Evolutionary conservation across 2,888 invertebrate species (phyloP).

Genomic region (Branchipolynoe longqiensis): DNA sequence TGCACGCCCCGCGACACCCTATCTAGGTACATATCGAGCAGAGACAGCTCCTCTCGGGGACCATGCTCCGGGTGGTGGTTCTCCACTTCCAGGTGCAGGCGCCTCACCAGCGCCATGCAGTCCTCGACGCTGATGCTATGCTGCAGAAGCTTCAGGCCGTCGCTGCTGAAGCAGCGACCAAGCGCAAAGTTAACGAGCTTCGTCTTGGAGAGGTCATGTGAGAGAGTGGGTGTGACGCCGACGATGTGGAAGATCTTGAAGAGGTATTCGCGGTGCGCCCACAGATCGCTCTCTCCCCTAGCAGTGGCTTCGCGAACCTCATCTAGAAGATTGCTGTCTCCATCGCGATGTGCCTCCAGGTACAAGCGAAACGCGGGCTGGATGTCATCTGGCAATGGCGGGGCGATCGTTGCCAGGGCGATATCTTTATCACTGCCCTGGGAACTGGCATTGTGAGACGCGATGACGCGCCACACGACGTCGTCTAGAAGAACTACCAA

Average conservation of each 20-base stretch:
- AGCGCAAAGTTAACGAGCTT: constrained; percentile 16
- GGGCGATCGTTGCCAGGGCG: not conserved
- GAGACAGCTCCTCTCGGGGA: not conserved
- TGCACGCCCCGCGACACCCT: constrained; percentile 12
- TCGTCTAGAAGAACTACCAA: not conserved
- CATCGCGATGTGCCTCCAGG: not conserved
- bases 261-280: constrained; percentile 19
- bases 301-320: not conserved
- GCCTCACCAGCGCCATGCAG: constrained; percentile 28
- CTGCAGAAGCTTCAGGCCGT: constrained; percentile 5
- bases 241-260: constrained; percentile 44
- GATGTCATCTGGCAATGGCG: not conserved
- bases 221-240: constrained; percentile 9
- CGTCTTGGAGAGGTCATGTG: constrained; percentile 37
- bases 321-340: not conserved
- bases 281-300: constrained; percentile 17
- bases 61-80: constrained; percentile 50
- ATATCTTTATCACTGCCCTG: too few species aligned
- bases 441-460: not conserved
- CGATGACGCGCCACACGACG: constrained; percentile 43
- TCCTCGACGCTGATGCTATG: not conserved
- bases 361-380: not conserved
- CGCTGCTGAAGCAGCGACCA: constrained; percentile 12
- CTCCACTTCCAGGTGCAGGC: constrained; percentile 48
- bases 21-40: constrained; percentile 42